Conservation (phyloP, 2,888 invertebrate species). For the Archaeoteleia sp. region DNA sequence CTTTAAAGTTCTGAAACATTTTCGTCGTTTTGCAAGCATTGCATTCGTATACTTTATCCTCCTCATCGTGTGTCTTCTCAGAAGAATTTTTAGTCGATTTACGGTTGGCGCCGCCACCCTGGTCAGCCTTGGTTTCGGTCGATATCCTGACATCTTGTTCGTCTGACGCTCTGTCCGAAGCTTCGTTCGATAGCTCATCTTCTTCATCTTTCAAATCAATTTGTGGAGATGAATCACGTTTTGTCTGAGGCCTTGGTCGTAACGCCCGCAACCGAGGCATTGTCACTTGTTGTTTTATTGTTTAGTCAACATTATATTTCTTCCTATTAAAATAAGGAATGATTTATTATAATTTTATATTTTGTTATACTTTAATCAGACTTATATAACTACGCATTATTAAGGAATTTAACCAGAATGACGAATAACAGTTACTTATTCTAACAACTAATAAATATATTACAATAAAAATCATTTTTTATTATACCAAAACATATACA, state of each 20-base stretch:
- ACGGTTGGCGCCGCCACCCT: slow-evolving; percentile 75
- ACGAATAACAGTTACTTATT: too few relatives aligned
- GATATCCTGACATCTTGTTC: slow-evolving; percentile 6
- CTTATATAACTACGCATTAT: too few relatives aligned
- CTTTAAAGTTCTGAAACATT: slow-evolving; percentile 59
- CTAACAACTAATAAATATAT: too few relatives aligned
- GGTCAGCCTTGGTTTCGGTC: slow-evolving; percentile 46
- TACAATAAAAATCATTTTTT: too few relatives aligned
- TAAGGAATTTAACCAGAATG: too few relatives aligned
- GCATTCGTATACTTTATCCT: slow-evolving; percentile 65
- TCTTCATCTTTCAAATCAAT: slow-evolving; percentile 55
- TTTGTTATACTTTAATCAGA: too few relatives aligned
- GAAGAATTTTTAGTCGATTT: slow-evolving; percentile 73
- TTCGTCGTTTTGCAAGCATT: slow-evolving; percentile 69
- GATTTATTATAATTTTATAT: too few relatives aligned
- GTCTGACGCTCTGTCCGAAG: slow-evolving; percentile 20
- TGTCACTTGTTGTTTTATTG: too few relatives aligned
- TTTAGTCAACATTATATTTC: too few relatives aligned
- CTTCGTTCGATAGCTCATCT: slow-evolving; percentile 42
- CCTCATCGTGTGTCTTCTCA: slow-evolving; percentile 73
- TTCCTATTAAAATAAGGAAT: too few relatives aligned
- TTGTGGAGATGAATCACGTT: slow-evolving; percentile 51
- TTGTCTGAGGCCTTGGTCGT: slow-evolving; percentile 58
- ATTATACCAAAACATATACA: too few relatives aligned
- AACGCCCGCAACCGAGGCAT: slow-evolving; percentile 64